These are phyloP conservation scores for Nephrotoma appendiculata DNA, from an alignment of 2,888 invertebrate species.

Conservation along the genomic window DNA sequence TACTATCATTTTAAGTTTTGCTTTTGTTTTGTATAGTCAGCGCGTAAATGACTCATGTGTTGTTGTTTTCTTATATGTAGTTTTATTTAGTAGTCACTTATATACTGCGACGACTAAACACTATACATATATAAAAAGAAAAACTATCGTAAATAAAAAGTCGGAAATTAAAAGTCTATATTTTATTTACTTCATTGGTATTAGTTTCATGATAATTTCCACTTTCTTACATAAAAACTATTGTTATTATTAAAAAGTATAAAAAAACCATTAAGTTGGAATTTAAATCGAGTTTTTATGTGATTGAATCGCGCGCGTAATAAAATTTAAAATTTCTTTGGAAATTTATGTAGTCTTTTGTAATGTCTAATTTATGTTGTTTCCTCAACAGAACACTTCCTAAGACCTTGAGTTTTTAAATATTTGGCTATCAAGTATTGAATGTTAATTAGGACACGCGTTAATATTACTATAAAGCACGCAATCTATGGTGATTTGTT, in stretches of 20 bases:
- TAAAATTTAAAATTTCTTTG: not conserved
- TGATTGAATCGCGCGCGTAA: not conserved
- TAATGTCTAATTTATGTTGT: not conserved
- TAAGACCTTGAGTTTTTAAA: too few species aligned
- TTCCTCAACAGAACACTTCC: too few species aligned
- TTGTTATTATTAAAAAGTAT: not conserved
- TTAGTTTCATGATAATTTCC: not conserved
- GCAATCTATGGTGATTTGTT: too few species aligned
- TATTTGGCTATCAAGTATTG: too few species aligned
- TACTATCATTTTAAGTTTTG: not conserved
- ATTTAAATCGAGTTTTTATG: not conserved
- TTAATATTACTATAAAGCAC: too few species aligned
- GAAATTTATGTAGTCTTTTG: not conserved
- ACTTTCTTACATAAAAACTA: not conserved
- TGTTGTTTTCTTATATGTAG: not conserved
- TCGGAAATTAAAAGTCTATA: not conserved
- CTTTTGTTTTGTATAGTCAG: not conserved
- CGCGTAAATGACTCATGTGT: not conserved
- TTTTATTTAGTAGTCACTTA: not conserved
- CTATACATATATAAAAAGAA: not conserved
- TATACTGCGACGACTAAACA: not conserved
- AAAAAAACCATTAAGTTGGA: not conserved
- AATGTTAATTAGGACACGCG: too few species aligned
- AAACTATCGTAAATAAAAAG: not conserved
- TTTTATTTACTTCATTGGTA: not conserved